Base-by-base conservation (phyloP, 92 coral and sea anemone species). In the Plumapathes pennacea region DNA sequence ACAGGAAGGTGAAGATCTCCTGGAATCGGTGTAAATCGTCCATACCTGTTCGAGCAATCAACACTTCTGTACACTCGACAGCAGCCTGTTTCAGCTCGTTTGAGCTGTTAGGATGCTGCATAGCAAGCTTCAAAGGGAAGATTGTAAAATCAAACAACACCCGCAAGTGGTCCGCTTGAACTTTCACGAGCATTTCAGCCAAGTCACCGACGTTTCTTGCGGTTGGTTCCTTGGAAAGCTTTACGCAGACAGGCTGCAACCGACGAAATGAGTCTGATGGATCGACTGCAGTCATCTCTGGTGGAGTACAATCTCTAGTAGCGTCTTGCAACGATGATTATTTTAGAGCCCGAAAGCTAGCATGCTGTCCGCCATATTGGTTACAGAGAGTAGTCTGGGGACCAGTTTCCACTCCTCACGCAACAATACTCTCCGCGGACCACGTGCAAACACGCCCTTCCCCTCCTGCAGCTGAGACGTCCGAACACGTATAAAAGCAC, bases 211-310 rank as follows among this genome's bases (percentile, higher is more conserved):
- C 59, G 13, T 48, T 46, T 42, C 52, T 49, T 3, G 65, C 50
- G n/a, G 96, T 66, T 3, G 99, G 99, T 12, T 81, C 78, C 63
- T 68, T 83, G 2, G 99, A 84, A 19, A 94, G 43, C 53, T 77
- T 83, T 1, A 83, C 77, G 46, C 99, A 94, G 12, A 83, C 51
- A 25, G 99, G 99, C 10, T 88, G 92, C 20, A 94, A 72, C 32
- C 69, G 60, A 20, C 81, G 73, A 70, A 94, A 89, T 10, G 72
- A 49, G 23, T 72, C 86, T 34, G 62, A 69, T 0, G 85, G 85
- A 62, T 86, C 77, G 1, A 65, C n/a, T n/a, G n/a, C n/a, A n/a
- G n/a, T n/a, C n/a, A n/a, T n/a, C n/a, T n/a, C n/a, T n/a, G n/a
- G n/a, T n/a, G n/a, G n/a, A n/a, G n/a, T n/a, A n/a, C n/a, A n/a